These are phyloP conservation scores for Corella eumyota DNA, from an alignment of 23 tunicate species.

Conservation along the genomic window DNA sequence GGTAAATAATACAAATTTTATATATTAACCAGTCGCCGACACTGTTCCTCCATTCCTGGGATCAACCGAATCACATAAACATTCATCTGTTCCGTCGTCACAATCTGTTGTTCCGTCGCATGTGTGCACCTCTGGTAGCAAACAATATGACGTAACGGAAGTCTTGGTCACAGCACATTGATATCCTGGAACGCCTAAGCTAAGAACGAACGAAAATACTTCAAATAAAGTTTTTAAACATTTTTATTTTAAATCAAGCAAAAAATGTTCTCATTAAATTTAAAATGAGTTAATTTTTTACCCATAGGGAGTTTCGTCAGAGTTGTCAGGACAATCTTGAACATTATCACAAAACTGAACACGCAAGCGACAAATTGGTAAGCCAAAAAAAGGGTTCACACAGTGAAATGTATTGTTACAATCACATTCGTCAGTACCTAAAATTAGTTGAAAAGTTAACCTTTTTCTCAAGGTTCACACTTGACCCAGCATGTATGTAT, in stretches of 20 bases:
- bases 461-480: too few relatives aligned
- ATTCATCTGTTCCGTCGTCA: constrained; percentile 69
- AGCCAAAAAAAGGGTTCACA: too few relatives aligned
- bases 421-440: constrained; percentile 63
- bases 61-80: constrained; percentile 29
- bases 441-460: too few relatives aligned
- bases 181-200: constrained; percentile 25
- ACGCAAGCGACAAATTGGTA: too few relatives aligned
- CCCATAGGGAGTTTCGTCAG: constrained; percentile 44
- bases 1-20: too few relatives aligned
- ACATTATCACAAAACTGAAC: constrained; percentile 45
- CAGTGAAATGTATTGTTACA: constrained; percentile 46
- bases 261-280: too few relatives aligned
- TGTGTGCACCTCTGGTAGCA: constrained; percentile 38
- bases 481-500: too few relatives aligned
- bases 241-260: too few relatives aligned
- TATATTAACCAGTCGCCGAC: too few relatives aligned
- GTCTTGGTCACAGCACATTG: constrained; percentile 55
- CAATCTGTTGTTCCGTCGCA: constrained; percentile 80
- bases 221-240: not conserved
- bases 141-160: constrained; percentile 19
- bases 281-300: too few relatives aligned
- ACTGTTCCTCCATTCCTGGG: too few relatives aligned
- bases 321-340: constrained; percentile 15
- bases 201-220: too few relatives aligned